Percentiles rank a stretch among this genome's conserved stretches.
Conservation (phyloP, 2,113 vertebrate species). For the Podiceps cristatus region DNA sequence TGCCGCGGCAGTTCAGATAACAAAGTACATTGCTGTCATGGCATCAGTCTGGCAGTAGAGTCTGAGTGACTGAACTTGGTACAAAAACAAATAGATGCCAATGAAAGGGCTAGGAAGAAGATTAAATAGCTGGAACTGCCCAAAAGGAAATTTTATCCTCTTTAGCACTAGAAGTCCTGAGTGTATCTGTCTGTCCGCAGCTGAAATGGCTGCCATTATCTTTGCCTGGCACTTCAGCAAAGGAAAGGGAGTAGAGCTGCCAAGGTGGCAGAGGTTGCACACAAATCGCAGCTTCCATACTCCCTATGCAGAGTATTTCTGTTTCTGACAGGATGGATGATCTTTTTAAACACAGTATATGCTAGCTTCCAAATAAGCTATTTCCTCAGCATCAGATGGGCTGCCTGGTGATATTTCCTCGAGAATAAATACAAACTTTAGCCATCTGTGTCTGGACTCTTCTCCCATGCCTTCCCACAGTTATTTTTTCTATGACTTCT, state of each 20-base stretch:
- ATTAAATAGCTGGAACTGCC: neutral
- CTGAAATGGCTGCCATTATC: neutral
- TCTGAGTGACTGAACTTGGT: neutral
- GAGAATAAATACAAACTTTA: constrained; percentile 12
- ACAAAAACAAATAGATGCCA: neutral
- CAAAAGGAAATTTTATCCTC: neutral
- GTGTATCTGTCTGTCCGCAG: neutral
- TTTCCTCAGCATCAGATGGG: constrained; percentile 25
- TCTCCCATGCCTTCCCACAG: neutral
- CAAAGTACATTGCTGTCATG: fast-evolving
- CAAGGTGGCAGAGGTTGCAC: neutral
- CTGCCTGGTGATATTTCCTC: constrained; percentile 11
- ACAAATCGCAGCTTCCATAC: neutral
- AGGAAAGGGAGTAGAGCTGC: neutral
- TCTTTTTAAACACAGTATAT: neutral
- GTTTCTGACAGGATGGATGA: neutral
- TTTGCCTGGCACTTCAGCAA: neutral
- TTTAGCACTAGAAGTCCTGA: neutral
- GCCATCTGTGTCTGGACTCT: constrained; percentile 39
- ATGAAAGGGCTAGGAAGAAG: neutral
- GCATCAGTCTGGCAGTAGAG: neutral
- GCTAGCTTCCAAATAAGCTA: neutral
- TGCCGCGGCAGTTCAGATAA: fast-evolving
- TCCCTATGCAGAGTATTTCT: neutral
- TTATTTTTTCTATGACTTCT: neutral